Evolutionary conservation across 1,140 invertebrate genomes (phyloP).

Genomic region (Leguminivora glycinivorella): DNA sequence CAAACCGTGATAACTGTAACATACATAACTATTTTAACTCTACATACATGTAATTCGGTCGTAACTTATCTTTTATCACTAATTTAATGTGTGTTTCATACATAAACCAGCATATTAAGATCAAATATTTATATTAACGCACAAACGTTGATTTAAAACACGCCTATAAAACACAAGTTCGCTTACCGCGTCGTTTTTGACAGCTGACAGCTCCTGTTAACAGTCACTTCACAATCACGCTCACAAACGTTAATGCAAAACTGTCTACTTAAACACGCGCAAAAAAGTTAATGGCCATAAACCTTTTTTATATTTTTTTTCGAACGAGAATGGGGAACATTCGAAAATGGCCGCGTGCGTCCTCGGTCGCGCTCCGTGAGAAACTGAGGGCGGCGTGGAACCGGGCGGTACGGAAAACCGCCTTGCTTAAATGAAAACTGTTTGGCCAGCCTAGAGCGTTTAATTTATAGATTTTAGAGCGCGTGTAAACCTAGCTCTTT

Average conservation of each 20-base stretch:
- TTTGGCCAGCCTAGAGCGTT: constrained; percentile 36
- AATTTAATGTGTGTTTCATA: constrained; percentile 1
- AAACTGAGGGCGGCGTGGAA: constrained; percentile 53
- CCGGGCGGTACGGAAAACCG: constrained; percentile 35
- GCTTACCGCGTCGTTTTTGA: constrained; percentile 61
- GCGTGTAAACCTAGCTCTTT: neutral
- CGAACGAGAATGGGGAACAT: constrained; percentile 34
- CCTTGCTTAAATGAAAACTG: constrained; percentile 34
- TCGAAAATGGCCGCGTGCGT: constrained; percentile 38
- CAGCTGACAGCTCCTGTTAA: constrained; percentile 47
- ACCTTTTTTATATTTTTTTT: constrained; percentile 27
- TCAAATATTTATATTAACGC: constrained; percentile 21
- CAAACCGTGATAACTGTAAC: neutral
- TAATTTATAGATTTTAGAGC: constrained; percentile 35
- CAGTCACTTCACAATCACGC: constrained; percentile 34
- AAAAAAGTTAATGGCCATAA: constrained; percentile 21
- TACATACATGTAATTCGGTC: neutral
- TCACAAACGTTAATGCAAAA: constrained; percentile 1
- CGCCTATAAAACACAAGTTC: constrained; percentile 37
- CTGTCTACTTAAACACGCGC: constrained; percentile 25
- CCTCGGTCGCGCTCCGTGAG: constrained; percentile 28
- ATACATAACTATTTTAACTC: neutral
- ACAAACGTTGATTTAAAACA: constrained; percentile 25
- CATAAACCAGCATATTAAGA: constrained; percentile 10
- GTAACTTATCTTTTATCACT: neutral